Conservation (phyloP, 2,797 vertebrate genomes). For the Podarcis lilfordi region DNA sequence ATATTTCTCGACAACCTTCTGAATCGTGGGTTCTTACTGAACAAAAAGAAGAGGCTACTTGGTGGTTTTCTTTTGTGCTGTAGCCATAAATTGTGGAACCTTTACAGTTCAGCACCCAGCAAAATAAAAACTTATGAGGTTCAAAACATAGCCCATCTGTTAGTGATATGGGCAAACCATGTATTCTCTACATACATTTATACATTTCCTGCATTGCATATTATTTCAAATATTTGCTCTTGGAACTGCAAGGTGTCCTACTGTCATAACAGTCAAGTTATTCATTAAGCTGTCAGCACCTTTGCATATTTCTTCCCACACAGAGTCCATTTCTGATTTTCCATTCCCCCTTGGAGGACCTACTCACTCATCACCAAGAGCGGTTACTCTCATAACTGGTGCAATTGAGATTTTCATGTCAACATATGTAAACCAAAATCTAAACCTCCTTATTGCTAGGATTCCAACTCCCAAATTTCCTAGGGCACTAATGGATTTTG, state of each 20-base stretch:
- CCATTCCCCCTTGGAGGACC: conserved; percentile 77
- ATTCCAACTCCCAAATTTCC: conserved; percentile 69
- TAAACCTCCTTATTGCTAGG: conserved; percentile 64
- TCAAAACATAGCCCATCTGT: conserved; percentile 78
- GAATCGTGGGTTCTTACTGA: conserved; percentile 62
- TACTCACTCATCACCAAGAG: conserved; percentile 78
- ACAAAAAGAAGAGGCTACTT: conserved; percentile 58
- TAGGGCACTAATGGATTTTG: conserved; percentile 76
- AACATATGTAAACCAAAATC: conserved; percentile 80
- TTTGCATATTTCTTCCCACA: conserved; percentile 72
- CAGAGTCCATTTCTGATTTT: conserved; percentile 76
- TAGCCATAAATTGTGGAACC: conserved; percentile 61
- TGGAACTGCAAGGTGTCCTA: conserved; percentile 82
- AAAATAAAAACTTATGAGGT: conserved; percentile 73
- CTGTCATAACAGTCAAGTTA: conserved; percentile 85
- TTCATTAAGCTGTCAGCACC: conserved; percentile 86
- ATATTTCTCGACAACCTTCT: conserved; percentile 64
- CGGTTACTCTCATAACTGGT: conserved; percentile 76
- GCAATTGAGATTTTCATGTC: conserved; percentile 80
- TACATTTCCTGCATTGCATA: conserved; percentile 81
- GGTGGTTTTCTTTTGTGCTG: conserved; percentile 65
- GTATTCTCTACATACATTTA: conserved; percentile 71
- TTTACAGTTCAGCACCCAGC: conserved; percentile 48
- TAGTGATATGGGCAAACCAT: conserved; percentile 70
- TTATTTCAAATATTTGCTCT: conserved; percentile 85